phyloP scores from a whole-genome alignment of 2,797 vertebrate genomes.

The Scarus forsteni region DNA sequence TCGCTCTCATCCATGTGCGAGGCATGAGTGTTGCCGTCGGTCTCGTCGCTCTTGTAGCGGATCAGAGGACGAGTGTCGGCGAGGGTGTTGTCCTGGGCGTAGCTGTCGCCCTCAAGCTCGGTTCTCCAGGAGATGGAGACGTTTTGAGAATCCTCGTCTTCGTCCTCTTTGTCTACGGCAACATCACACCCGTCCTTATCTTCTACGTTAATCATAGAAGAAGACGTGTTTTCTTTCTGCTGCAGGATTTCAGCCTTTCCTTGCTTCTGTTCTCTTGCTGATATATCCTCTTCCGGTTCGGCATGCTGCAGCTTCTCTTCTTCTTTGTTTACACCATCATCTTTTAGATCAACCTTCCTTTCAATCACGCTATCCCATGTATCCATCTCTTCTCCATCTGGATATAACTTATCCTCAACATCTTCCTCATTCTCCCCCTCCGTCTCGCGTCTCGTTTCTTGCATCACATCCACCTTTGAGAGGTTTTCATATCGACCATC shows the following conservation, averaged over 20 bases:
- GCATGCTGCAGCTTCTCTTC: constrained; percentile 57
- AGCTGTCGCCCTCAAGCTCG: constrained; percentile 82
- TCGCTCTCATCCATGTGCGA: constrained; percentile 75
- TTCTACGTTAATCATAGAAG: constrained; percentile 6
- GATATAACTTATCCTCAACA: constrained; percentile 69
- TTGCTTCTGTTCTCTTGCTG: constrained; percentile 45
- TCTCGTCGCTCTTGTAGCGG: constrained; percentile 83
- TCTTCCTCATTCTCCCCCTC: constrained; percentile 12
- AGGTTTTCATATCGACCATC: constrained; percentile 38
- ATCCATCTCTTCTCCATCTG: constrained; percentile 79
- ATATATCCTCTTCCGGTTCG: constrained; percentile 75
- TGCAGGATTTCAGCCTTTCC: constrained; percentile 15
- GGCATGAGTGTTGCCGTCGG: constrained; percentile 71
- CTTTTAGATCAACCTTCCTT: constrained; percentile 50
- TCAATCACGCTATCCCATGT: constrained; percentile 79
- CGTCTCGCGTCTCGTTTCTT: constrained; percentile 9
- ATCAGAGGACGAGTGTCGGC: constrained; percentile 85
- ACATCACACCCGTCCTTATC: neutral
- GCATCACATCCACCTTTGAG: constrained; percentile 22
- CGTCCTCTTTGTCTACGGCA: constrained; percentile 28
- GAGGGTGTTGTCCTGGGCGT: constrained; percentile 85
- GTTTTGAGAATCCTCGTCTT: constrained; percentile 80
- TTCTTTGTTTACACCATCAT: constrained; percentile 12
- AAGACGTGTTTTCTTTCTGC: neutral
- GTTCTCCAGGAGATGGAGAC: constrained; percentile 81